Evolutionary conservation across 2,888 invertebrate genomes (phyloP).

Genomic region (Drosophila testacea): DNA sequence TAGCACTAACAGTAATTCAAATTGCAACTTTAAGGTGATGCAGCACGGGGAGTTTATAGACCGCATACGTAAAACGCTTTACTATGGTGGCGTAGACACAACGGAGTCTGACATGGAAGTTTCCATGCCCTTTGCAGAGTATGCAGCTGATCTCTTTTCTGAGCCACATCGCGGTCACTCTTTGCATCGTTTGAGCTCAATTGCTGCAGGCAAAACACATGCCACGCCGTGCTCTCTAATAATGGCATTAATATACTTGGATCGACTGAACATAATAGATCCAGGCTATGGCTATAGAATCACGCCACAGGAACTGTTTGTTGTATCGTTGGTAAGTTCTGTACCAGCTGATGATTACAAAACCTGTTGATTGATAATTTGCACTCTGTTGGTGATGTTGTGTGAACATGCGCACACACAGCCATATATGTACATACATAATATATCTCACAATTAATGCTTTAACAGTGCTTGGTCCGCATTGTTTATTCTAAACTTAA

Average conservation of each 20-base stretch:
- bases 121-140: constrained; percentile 87
- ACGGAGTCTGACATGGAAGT: constrained; percentile 91
- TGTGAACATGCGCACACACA: constrained; percentile 29
- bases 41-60: constrained; percentile 91
- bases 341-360: constrained; percentile 7
- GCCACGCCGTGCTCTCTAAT: constrained; percentile 95
- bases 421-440: not conserved
- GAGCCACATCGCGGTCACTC: constrained; percentile 91
- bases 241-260: constrained; percentile 96
- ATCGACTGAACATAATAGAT: constrained; percentile 93
- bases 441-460: constrained; percentile 5
- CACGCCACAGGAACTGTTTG: constrained; percentile 96
- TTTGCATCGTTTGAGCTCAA: constrained; percentile 91
- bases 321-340: constrained; percentile 93
- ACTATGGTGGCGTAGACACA: constrained; percentile 88
- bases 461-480: not conserved
- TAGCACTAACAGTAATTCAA: not conserved
- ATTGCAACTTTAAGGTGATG: constrained; percentile 75
- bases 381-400: constrained; percentile 4
- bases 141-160: constrained; percentile 94
- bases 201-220: constrained; percentile 91
- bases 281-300: constrained; percentile 93
- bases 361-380: constrained; percentile 69
- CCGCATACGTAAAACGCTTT: constrained; percentile 94
- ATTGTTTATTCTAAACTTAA: constrained; percentile 1